Percentiles rank a stretch among this genome's conserved stretches.
These are phyloP conservation scores for Geococcyx californianus DNA, from an alignment of 2,113 vertebrate species.

Conservation along the genomic window DNA sequence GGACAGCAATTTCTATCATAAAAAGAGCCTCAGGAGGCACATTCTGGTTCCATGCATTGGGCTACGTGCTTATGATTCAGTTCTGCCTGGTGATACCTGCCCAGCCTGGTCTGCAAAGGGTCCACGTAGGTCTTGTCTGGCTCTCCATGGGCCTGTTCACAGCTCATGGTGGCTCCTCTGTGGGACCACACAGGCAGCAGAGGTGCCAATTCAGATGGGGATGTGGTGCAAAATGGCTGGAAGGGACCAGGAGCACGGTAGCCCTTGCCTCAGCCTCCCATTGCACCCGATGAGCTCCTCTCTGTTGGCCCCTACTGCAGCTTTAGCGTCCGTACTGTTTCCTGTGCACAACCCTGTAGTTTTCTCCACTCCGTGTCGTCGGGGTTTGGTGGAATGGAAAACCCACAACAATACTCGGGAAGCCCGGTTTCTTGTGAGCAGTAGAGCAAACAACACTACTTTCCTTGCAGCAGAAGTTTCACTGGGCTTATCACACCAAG, in stretches of 20 bases:
- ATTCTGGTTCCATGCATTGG: background rate
- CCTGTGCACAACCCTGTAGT: background rate
- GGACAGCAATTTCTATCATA: background rate
- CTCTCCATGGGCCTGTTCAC: background rate
- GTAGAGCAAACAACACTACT: background rate
- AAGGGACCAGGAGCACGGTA: background rate
- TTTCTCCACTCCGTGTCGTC: background rate
- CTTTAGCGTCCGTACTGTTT: background rate
- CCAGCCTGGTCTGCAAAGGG: background rate
- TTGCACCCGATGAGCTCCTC: background rate
- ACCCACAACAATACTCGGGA: background rate
- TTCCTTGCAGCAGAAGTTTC: background rate
- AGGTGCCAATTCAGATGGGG: background rate
- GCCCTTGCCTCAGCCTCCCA: background rate
- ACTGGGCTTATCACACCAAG: background rate
- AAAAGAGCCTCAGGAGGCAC: background rate
- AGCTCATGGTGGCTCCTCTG: accelerated
- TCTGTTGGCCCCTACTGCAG: too few species aligned
- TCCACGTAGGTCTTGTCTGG: background rate
- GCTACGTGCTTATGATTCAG: background rate
- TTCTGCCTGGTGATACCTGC: background rate
- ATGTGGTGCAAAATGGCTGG: background rate
- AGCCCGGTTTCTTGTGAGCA: background rate
- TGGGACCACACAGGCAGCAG: too few species aligned
- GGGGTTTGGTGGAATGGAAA: background rate